These are phyloP conservation scores for Caenorhabditis sp. DNA, from an alignment of 2,888 invertebrate genomes.

Conservation along the genomic window DNA sequence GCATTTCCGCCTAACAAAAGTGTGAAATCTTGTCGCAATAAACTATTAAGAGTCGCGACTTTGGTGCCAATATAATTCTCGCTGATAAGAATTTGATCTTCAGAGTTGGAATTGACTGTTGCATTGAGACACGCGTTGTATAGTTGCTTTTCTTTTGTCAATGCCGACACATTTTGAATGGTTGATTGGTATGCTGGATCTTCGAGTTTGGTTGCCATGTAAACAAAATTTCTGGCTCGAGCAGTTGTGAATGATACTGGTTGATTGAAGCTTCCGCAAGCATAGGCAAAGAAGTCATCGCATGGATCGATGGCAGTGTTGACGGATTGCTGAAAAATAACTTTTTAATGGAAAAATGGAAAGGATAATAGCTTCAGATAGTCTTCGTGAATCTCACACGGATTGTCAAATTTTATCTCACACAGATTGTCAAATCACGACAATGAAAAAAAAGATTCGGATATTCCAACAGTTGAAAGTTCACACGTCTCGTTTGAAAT, in stretches of 20 bases:
- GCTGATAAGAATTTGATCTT: constrained; percentile 28
- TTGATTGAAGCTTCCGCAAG: constrained; percentile 56
- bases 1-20: constrained; percentile 25
- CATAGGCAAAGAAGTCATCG: constrained; percentile 63
- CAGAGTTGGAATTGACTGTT: constrained; percentile 6
- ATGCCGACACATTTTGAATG: constrained; percentile 30
- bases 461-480: no score
- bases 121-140: constrained; percentile 39
- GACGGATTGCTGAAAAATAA: constrained; percentile 37
- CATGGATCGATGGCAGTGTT: constrained; percentile 61
- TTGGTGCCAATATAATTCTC: constrained; percentile 40
- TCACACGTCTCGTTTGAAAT: no score
- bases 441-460: no score
- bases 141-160: constrained; percentile 45
- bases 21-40: constrained; percentile 28
- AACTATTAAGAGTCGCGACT: constrained; percentile 15
- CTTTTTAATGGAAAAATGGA: neutral
- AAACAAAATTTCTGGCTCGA: constrained; percentile 39
- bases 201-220: constrained; percentile 50
- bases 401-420: no score
- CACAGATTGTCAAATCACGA: no score
- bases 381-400: no score
- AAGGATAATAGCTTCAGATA: no score
- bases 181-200: constrained; percentile 42
- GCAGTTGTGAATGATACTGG: constrained; percentile 46